Base-by-base conservation (phyloP, 2,797 vertebrate genomes). In the Eulemur rubriventer region DNA sequence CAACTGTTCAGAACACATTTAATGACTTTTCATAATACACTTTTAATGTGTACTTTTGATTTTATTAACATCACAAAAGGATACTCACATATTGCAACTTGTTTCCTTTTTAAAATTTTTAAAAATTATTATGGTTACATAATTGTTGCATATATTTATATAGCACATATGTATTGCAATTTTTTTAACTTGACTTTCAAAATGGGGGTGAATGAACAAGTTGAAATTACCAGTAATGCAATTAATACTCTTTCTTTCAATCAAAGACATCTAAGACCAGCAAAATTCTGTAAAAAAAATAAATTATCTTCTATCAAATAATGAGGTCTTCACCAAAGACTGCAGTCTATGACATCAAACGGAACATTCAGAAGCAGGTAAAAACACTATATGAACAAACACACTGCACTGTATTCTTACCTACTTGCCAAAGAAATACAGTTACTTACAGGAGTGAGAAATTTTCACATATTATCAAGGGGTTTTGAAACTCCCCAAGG, bases 121-220 rank as follows among this genome's bases (percentile, higher is more conserved):
- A 33, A n/a, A 65, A 65, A 33, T 17, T n/a, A n/a, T 65, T 65
- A n/a, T 17, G 33, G 61, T 16, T n/a, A 65, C 16, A n/a, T 4
- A 65, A 65, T n/a, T 17, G 33, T n/a, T 65, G 16, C 61, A 65
- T 65, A 17, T 65, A 65, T 65, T 65, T 18, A 65, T 3, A 18
- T 65, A 30, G 30, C 7, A 65, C 30, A 7, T 65, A 16, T 65
- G 6, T 65, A n/a, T 33, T 75, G 33, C 3, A 91, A 38, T 65
- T 57, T 41, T 80, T 75, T 63, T 75, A 83, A 94, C 33, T 59
- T 94, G 20, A 86, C 63, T 94, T 94, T 92, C 69, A 85, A 96
- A 90, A 52, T 48, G 91, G 63, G 18, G 30, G 83, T 63, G 13
- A 93, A 92, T 65, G 9, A 94, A 69, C 18, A 92, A 84, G 20